Evolutionary conservation across 1,140 invertebrate species (phyloP), one percentile per base, ranked within the genome.

Genomic region (Anastatus disparis): DNA sequence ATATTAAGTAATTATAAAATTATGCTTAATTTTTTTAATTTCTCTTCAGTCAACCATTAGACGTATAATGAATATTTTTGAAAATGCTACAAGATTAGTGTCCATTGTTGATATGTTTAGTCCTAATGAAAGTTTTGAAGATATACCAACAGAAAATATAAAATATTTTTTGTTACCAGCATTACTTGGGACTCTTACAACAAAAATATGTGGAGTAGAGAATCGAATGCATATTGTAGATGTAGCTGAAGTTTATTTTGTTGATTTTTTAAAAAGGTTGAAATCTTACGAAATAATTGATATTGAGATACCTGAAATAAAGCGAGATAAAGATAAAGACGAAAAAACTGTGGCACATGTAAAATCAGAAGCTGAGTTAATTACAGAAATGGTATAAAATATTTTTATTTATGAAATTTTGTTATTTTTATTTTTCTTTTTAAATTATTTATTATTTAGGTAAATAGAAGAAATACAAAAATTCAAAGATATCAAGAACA

Each of bases 81-180:
- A 96, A 86, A 87, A 93, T 76, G 87, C 90, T 2, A 96, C 94
- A 17, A 88, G 87, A 73, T 81, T 95, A 56, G 94, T 96, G 0
- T 95, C 93, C 7, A 71, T 91, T 42, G 87, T 93, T 0, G 91
- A 89, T 50, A 89, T 98, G 82, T 98, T 97, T 77, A 97, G 95
- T 82, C 81, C 82, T 31, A 98, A 98, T 86, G 97, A 98, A 88
- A 87, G 86, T 26, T 87, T 95, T 46, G 94, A 96, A 59, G 97
- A 98, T 87, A 81, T 98, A 12, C 84, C 94, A 0, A 95, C 95
- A 13, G 90, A 92, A 72, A 91, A 95, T 77, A 81, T 98, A 2
- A 94, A 94, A 78, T 95, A 94, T 77, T 88, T 97, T 53, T 81
- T 97, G 1, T 78, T 97, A 15, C 95, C 95, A 0, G 94, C 91